These are phyloP conservation scores for Coptodon rendalli DNA, from an alignment of 2,113 vertebrate species.

Conservation along the genomic window DNA sequence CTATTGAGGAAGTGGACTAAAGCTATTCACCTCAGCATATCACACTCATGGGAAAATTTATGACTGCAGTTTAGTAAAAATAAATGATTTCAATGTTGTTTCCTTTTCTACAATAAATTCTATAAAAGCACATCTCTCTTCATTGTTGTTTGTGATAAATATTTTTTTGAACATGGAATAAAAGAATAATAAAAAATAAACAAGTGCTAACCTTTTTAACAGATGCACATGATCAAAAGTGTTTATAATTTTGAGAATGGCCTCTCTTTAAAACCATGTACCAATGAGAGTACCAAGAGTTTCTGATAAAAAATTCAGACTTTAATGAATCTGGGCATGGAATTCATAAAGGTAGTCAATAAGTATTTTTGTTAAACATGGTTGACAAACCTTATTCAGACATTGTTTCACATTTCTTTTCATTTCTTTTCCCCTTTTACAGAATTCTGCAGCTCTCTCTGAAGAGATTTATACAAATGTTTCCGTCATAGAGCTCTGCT, in stretches of 20 bases:
- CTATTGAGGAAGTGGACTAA: conserved; percentile 66
- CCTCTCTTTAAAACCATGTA: background rate
- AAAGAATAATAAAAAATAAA: background rate
- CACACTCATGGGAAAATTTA: background rate
- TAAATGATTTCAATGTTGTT: background rate
- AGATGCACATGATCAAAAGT: background rate
- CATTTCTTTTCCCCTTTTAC: background rate
- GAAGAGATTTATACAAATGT: background rate
- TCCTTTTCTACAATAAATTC: conserved; percentile 4
- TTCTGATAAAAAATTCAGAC: background rate
- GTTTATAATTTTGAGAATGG: background rate
- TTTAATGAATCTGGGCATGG: background rate
- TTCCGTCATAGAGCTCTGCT: background rate
- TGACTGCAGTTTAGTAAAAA: background rate
- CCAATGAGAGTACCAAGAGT: background rate
- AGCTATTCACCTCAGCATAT: background rate
- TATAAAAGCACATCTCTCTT: background rate
- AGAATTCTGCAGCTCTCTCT: background rate
- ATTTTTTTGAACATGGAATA: background rate
- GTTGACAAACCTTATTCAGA: background rate
- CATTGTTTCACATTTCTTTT: background rate
- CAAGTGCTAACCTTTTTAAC: background rate
- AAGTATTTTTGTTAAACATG: background rate
- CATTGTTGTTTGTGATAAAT: background rate
- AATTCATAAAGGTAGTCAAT: background rate